Percentiles rank a stretch among this genome's conserved stretches.
Conservation (phyloP, 2,888 invertebrate species). For the Drosophila maculinotata region DNA sequence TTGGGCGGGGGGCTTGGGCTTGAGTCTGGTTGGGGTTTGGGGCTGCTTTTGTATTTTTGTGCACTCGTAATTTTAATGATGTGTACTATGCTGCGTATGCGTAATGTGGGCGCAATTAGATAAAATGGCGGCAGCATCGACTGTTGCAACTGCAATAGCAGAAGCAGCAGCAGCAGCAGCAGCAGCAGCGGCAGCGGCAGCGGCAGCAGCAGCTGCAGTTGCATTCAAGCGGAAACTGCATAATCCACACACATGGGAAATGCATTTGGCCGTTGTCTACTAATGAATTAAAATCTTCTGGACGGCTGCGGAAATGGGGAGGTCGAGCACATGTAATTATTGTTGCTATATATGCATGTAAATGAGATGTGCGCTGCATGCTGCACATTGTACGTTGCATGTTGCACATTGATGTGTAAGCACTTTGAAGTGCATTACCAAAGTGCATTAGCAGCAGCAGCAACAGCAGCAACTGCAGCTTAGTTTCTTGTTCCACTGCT, state of each 20-base stretch:
- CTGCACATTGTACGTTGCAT: conserved; percentile 38
- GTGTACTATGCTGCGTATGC: conserved; percentile 72
- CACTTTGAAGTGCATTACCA: conserved; percentile 81
- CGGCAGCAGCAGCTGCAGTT: conserved; percentile 57
- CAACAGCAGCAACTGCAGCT: conserved; percentile 28
- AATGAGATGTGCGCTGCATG: conserved; percentile 48
- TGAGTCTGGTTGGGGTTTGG: neutral
- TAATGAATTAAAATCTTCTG: conserved; percentile 81
- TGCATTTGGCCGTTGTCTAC: conserved; percentile 80
- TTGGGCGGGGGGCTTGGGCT: conserved; percentile 5
- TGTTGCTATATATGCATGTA: conserved; percentile 61
- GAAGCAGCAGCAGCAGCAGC: conserved; percentile 26
- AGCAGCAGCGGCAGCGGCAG: conserved; percentile 19
- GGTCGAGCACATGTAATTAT: conserved; percentile 70
- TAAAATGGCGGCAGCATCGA: conserved; percentile 71
- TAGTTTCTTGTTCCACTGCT: conserved; percentile 46
- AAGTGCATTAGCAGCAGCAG: conserved; percentile 62
- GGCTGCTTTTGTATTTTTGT: conserved; percentile 47
- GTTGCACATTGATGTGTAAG: conserved; percentile 74
- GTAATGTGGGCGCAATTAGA: conserved; percentile 76
- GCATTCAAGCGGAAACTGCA: conserved; percentile 80
- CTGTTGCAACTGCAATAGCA: conserved; percentile 28
- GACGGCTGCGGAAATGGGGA: conserved; percentile 43
- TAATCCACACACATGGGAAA: conserved; percentile 78
- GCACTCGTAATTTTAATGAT: conserved; percentile 74